phyloP scores from a whole-genome alignment of 2,113 vertebrate genomes.

The Nematolebias whitei region DNA sequence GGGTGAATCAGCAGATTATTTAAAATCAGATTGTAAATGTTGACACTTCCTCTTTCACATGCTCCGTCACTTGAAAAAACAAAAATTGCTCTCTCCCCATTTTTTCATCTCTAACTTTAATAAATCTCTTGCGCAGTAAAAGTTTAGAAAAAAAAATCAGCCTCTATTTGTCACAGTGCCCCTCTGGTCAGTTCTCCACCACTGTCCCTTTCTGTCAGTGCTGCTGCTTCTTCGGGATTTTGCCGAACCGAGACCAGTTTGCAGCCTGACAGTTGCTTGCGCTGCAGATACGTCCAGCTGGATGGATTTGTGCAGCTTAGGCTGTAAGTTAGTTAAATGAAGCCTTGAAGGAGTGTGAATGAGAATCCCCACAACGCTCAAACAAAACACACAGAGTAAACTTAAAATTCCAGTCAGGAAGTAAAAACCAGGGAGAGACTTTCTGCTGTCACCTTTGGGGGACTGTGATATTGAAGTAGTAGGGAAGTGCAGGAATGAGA shows the following conservation, averaged over 20 bases:
- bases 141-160: background rate
- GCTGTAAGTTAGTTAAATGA: conserved; percentile 72
- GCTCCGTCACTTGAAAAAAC: background rate
- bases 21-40: background rate
- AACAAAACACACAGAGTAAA: conserved; percentile 48
- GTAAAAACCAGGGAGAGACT: conserved; percentile 41
- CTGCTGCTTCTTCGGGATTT: conserved; percentile 41
- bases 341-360: conserved; percentile 64
- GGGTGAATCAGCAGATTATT: background rate
- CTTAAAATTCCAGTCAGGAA: conserved; percentile 36
- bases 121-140: background rate
- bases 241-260: conserved; percentile 43
- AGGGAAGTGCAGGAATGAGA: background rate
- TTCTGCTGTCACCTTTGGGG: conserved; percentile 50
- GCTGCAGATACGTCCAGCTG: conserved; percentile 63
- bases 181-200: conserved; percentile 25
- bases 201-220: conserved; percentile 31
- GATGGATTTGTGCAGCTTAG: conserved; percentile 69
- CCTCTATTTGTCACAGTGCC: conserved; percentile 21
- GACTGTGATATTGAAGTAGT: conserved; percentile 10
- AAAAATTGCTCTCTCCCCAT: background rate
- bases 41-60: background rate
- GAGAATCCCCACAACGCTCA: conserved; percentile 53
- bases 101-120: background rate
- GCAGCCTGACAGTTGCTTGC: conserved; percentile 61